phyloP scores from a whole-genome alignment of 2,888 invertebrate genomes.

The Chrysopilus asiliformis region DNA sequence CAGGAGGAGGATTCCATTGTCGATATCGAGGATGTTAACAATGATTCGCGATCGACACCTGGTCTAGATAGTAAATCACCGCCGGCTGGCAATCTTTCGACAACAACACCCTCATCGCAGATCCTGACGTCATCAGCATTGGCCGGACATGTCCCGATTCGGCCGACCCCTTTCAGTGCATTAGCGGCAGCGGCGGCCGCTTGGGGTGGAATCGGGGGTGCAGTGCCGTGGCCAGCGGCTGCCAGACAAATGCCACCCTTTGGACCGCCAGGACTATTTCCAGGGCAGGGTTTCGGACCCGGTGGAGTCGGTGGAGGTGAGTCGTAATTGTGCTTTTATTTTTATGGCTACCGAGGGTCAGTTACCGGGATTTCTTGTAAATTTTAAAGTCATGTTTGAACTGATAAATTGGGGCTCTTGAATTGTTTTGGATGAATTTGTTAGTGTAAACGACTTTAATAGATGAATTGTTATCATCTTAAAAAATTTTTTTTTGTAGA shows the following conservation, averaged over 20 bases:
- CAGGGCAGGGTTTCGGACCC: slow-evolving; percentile 45
- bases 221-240: slow-evolving; percentile 43
- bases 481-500: too few species aligned
- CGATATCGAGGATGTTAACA: slow-evolving; percentile 65
- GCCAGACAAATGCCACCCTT: slow-evolving; percentile 46
- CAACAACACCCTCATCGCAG: slow-evolving; percentile 19
- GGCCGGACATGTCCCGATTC: slow-evolving; percentile 47
- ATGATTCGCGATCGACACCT: slow-evolving; percentile 38
- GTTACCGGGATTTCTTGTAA: too few species aligned
- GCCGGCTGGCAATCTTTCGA: slow-evolving; percentile 22
- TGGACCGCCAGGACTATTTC: slow-evolving; percentile 49
- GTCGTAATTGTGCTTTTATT: too few species aligned
- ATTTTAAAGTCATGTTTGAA: too few species aligned
- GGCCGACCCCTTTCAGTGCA: slow-evolving; percentile 66
- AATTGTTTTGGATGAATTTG: too few species aligned
- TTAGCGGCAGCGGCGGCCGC: slow-evolving; percentile 58
- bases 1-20: slow-evolving; percentile 50
- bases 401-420: too few species aligned
- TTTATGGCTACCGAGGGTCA: too few species aligned
- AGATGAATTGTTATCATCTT: too few species aligned
- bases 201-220: slow-evolving; percentile 45
- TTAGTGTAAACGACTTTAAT: too few species aligned
- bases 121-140: slow-evolving; percentile 30
- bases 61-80: slow-evolving; percentile 32
- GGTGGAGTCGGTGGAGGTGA: slow-evolving; percentile 37